Percentiles rank a stretch among this genome's conserved stretches.
Conservation (phyloP, 2,888 invertebrate species). For the Beris chalybata region DNA sequence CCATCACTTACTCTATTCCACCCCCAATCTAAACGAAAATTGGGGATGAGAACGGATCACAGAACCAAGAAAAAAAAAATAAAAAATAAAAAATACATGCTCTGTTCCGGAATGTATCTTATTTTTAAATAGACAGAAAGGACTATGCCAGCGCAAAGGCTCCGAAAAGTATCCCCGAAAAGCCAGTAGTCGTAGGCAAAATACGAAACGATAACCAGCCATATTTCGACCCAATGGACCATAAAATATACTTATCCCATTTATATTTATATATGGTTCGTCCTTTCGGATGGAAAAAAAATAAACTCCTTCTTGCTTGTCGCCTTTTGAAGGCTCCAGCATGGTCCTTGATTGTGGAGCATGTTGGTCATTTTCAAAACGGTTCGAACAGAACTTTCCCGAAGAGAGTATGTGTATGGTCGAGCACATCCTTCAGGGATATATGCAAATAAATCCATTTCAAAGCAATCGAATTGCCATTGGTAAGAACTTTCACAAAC, state of each 20-base stretch:
- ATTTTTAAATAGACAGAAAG: constrained; percentile 36
- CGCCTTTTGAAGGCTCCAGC: neutral
- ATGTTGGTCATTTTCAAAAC: constrained; percentile 23
- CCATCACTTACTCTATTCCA: constrained; percentile 10
- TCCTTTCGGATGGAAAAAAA: constrained; percentile 24
- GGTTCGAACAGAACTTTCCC: neutral
- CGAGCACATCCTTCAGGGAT: too few species aligned
- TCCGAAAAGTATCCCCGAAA: constrained; percentile 9
- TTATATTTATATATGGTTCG: constrained; percentile 42
- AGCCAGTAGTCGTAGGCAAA: constrained; percentile 16
- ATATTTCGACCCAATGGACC: constrained; percentile 46
- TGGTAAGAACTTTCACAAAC: too few species aligned
- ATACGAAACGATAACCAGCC: constrained; percentile 41
- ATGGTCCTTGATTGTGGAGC: constrained; percentile 4
- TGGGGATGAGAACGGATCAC: constrained; percentile 40
- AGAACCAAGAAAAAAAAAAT: constrained; percentile 9
- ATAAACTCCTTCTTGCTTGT: constrained; percentile 19
- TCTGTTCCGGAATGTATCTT: constrained; percentile 39
- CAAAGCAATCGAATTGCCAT: too few species aligned
- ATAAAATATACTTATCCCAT: constrained; percentile 46
- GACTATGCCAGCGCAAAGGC: constrained; percentile 32
- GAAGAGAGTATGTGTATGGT: neutral
- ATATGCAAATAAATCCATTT: too few species aligned
- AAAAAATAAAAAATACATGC: constrained; percentile 40
- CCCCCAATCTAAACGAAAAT: neutral